phyloP scores from a whole-genome alignment of 2,113 vertebrate genomes.

The Charadrius vociferus region DNA sequence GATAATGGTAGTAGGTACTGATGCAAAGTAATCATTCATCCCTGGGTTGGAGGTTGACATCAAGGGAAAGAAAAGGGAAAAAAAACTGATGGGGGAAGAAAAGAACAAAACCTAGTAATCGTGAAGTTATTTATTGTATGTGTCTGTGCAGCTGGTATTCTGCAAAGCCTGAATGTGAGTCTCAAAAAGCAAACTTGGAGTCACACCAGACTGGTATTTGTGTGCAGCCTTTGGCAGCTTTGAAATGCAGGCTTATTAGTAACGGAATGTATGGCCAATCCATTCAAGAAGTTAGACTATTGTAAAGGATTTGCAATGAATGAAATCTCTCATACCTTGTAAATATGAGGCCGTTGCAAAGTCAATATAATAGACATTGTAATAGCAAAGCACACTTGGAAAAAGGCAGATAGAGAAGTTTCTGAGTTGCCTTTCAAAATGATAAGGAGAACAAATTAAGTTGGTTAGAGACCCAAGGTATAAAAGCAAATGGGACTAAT shows the following conservation, averaged over 20 bases:
- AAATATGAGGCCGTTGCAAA: neutral
- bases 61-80: neutral
- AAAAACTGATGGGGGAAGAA: neutral
- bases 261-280: neutral
- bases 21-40: neutral
- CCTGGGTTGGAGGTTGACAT: fast-evolving
- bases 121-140: neutral
- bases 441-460: neutral
- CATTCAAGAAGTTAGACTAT: neutral
- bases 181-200: neutral
- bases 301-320: neutral
- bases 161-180: neutral
- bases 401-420: neutral
- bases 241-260: neutral
- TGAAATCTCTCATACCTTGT: neutral
- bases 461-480: neutral
- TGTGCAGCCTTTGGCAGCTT: neutral
- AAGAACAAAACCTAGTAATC: neutral
- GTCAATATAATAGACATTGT: neutral
- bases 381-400: neutral
- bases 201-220: neutral
- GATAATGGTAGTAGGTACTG: neutral
- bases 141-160: neutral
- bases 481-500: neutral
- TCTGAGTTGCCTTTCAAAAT: neutral